phyloP scores from a whole-genome alignment of 2,797 vertebrate species.

The Tinamus major region DNA sequence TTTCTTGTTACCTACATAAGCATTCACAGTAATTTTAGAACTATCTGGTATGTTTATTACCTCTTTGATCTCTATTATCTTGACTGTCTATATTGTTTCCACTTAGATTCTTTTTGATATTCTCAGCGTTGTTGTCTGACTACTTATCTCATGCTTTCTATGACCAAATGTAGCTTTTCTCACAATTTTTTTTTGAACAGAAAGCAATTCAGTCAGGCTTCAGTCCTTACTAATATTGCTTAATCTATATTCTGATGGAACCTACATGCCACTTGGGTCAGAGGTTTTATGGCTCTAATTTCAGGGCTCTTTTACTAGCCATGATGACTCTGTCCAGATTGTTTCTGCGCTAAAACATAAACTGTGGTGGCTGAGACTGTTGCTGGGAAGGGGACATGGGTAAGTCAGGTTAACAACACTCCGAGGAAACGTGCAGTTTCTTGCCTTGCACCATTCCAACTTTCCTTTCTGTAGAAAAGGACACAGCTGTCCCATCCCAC shows the following conservation, averaged over 20 bases:
- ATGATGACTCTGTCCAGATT: neutral
- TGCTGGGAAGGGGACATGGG: neutral
- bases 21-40: neutral
- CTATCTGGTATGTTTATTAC: neutral
- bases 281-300: neutral
- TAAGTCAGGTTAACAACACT: neutral
- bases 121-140: neutral
- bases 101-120: neutral
- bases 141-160: neutral
- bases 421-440: neutral
- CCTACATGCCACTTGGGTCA: neutral
- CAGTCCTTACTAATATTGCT: neutral
- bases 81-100: neutral
- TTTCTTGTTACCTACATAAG: neutral
- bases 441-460: neutral
- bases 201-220: neutral
- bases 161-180: neutral
- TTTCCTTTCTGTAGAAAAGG: neutral
- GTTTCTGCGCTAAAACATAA: neutral
- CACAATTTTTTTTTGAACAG: neutral
- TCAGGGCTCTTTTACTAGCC: neutral
- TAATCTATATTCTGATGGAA: neutral
- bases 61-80: neutral
- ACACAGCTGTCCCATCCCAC: neutral
- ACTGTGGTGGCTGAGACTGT: accelerated